Percentiles rank a stretch among this genome's conserved stretches.
Conservation (phyloP, 1,140 invertebrate genomes). For the Drosophila orena region DNA sequence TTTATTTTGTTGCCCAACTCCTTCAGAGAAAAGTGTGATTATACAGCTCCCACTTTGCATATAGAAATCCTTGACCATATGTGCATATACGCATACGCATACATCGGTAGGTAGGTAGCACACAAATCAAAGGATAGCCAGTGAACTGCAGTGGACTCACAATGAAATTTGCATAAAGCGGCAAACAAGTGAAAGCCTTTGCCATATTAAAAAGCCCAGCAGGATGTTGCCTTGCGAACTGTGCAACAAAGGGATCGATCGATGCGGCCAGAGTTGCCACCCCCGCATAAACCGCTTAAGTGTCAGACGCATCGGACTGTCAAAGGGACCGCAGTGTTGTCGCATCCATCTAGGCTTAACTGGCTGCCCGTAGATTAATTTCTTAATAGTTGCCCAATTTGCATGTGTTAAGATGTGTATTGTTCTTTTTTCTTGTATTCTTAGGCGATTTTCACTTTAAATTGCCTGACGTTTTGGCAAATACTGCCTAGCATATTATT, state of each 20-base stretch:
- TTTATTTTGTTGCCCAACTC: conserved; percentile 29
- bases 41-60: neutral
- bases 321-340: conserved; percentile 37
- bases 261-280: neutral
- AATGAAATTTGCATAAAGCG: conserved; percentile 61
- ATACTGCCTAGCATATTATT: conserved; percentile 3
- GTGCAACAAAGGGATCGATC: conserved; percentile 27
- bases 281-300: conserved; percentile 23
- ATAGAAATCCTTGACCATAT: neutral
- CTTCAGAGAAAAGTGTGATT: conserved; percentile 10
- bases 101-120: neutral
- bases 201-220: conserved; percentile 52
- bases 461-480: conserved; percentile 2
- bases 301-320: conserved; percentile 3
- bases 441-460: conserved; percentile 9
- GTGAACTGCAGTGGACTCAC: conserved; percentile 15
- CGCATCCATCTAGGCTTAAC: conserved; percentile 2
- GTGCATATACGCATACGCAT: neutral
- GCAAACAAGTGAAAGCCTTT: conserved; percentile 60
- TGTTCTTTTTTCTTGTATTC: conserved; percentile 9
- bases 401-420: neutral
- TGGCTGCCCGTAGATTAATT: conserved; percentile 28
- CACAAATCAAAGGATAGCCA: conserved; percentile 6
- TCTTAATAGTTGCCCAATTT: conserved; percentile 11
- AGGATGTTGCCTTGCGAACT: conserved; percentile 53